phyloP scores from a whole-genome alignment of 1,140 invertebrate genomes.

The Orchesella cincta region DNA sequence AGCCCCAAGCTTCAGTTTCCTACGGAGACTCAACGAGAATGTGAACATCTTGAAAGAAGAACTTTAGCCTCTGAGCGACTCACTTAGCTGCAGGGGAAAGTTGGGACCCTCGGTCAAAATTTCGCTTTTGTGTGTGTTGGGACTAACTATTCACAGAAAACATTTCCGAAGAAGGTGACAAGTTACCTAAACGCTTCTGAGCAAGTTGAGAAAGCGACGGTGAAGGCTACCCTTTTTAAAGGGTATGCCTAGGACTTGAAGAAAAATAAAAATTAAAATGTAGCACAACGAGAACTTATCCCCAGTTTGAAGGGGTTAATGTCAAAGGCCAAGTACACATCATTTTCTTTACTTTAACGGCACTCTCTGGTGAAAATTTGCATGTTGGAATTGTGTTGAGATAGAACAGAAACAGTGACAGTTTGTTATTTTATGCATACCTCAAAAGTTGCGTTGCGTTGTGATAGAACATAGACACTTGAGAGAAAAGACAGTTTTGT shows the following conservation, averaged over 20 bases:
- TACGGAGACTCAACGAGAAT: conserved; percentile 11
- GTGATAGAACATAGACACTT: too few species aligned
- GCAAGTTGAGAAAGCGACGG: not conserved
- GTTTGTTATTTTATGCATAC: too few species aligned
- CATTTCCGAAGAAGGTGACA: conserved; percentile 1
- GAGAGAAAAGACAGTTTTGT: too few species aligned
- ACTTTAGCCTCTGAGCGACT: not conserved
- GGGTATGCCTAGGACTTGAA: conserved; percentile 21
- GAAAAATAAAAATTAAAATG: not conserved
- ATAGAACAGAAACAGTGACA: too few species aligned
- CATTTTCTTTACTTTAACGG: not conserved
- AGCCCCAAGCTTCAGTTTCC: conserved; percentile 12
- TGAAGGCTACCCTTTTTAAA: conserved; percentile 7
- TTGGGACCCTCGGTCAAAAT: conserved; percentile 16
- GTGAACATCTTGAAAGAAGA: not conserved
- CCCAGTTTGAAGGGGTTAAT: not conserved
- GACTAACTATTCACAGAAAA: not conserved
- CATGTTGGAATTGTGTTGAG: too few species aligned
- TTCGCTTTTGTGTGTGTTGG: conserved; percentile 11
- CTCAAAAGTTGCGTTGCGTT: not conserved
- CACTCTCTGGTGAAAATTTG: too few species aligned
- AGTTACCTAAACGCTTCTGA: not conserved
- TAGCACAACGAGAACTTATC: conserved; percentile 13
- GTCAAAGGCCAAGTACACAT: not conserved
- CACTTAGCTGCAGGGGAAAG: not conserved